A percentile compares a stretch with the other conserved stretches of the same genome.
These are phyloP conservation scores for Acanthosepion pharaonis DNA, from an alignment of 2,888 invertebrate species.

Conservation along the genomic window DNA sequence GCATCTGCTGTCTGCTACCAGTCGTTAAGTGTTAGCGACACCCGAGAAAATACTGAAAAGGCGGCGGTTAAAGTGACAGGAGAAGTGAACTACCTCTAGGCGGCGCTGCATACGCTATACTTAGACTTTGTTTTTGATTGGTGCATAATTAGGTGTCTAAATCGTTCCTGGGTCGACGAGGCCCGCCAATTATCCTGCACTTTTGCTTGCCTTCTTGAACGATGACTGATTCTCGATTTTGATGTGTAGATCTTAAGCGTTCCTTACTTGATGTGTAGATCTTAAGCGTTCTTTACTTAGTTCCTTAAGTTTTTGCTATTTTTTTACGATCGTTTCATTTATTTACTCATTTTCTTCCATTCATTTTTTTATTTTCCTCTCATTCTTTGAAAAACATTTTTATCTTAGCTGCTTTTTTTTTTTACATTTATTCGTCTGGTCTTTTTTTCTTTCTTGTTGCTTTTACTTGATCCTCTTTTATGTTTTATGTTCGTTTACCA, in stretches of 20 bases:
- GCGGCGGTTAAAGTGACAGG: background rate
- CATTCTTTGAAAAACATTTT: background rate
- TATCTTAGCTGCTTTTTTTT: background rate
- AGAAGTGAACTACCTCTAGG: background rate
- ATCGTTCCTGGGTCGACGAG: constrained; percentile 12
- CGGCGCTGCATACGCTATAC: background rate
- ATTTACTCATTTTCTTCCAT: background rate
- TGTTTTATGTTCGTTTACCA: no score
- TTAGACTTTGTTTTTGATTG: background rate
- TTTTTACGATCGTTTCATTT: background rate
- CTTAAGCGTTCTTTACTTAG: background rate
- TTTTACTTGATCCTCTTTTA: background rate
- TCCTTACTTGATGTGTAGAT: background rate
- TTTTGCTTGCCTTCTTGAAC: background rate
- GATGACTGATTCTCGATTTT: background rate
- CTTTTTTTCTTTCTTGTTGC: background rate
- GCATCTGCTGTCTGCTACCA: background rate
- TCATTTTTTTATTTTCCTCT: background rate
- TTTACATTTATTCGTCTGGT: background rate
- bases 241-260: background rate
- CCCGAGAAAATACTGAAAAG: background rate
- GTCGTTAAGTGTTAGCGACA: background rate
- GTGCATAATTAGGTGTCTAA: background rate
- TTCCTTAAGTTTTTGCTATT: background rate
- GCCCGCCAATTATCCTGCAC: background rate